phyloP scores from a whole-genome alignment of 35 echinoderm and acorn worm genomes.

The Diadema setosum region DNA sequence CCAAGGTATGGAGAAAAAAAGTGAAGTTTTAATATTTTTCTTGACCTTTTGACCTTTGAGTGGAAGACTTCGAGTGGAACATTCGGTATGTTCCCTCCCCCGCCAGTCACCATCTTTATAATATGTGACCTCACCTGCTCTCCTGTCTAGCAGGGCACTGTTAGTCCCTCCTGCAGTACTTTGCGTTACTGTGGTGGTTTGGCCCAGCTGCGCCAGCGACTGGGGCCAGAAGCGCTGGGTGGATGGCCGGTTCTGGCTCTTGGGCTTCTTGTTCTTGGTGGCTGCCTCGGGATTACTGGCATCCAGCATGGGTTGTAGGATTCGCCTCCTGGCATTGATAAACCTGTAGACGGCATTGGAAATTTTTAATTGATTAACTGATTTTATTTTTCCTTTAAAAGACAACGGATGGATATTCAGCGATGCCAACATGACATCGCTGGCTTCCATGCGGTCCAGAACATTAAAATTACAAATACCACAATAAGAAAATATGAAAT shows the following conservation, averaged over 20 bases:
- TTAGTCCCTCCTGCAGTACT: slow-evolving; percentile 1
- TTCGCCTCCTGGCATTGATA: slow-evolving; percentile 97
- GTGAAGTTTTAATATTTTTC: too few species aligned
- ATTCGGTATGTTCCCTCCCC: too few species aligned
- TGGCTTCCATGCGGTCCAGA: too few species aligned
- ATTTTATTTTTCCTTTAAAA: too few species aligned
- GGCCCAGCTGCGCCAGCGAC: slow-evolving; percentile 88
- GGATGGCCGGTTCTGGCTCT: slow-evolving; percentile 89
- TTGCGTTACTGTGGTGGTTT: slow-evolving; percentile 28
- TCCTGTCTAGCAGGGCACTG: background rate
- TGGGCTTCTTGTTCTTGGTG: slow-evolving; percentile 94
- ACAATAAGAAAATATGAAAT: too few species aligned
- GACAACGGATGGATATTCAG: too few species aligned
- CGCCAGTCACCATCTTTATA: too few species aligned
- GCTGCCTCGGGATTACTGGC: slow-evolving; percentile 93
- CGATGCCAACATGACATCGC: too few species aligned
- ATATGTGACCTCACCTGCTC: background rate
- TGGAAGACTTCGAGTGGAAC: background rate
- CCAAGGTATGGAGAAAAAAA: too few species aligned
- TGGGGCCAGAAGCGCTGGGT: slow-evolving; percentile 98
- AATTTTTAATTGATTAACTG: too few species aligned
- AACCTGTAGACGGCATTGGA: slow-evolving; percentile 55
- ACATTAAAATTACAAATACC: too few species aligned
- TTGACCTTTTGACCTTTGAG: too few species aligned
- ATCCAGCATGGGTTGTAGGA: slow-evolving; percentile 98